Base-by-base conservation (phyloP, 2,888 invertebrate genomes). In the Ptycholaimellus sp. region DNA sequence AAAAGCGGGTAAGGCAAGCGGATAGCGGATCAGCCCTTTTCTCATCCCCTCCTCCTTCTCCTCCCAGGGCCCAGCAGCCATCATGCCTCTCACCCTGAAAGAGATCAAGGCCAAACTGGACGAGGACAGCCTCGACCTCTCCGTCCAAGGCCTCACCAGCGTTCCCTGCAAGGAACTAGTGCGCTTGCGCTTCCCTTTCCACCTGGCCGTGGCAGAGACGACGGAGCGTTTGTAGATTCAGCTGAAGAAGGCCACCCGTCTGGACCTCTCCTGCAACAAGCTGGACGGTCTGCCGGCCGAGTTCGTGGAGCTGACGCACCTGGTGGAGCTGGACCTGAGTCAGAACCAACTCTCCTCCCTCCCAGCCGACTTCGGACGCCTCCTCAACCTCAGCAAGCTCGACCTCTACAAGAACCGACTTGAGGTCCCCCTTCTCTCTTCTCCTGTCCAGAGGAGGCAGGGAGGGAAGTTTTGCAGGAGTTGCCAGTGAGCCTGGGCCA, bases 321-420 rank as follows among this genome's bases (percentile, higher is more conserved):
- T 35, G 28, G 18, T 27, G 3, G 14, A 17, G 9, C 28, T 79
- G 38, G 77, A 79, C 61, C 62, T 79, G 41, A 76, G 76, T 56
- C 73, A 72, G 56, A 79, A 79, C 56, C 66, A 68, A 53, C 59
- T 79, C 28, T 67, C 63, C 35, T 68, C 68, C 50, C 60, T 79
- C 31, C 77, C 78, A 1, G 70, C 71, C 31, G 72, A 74, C 54
- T 74, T 79, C 61, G 77, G 76, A 1, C 67, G 70, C 40, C 59
- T 79, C 46, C 60, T 57, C 17, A 72, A 71, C 46, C 60, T 79
- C 27, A 70, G 69, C 49, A 69, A 74, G 53, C 60, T 79, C 40
- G 77, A 78, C 58, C 64, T 79, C 28, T 73, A 74, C 50, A 70
- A 70, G 44, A 75, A 76, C n/a, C n/a, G n/a, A n/a, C n/a, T n/a